phyloP scores from a whole-genome alignment of 2,113 vertebrate genomes.

The Amphiprion percula region DNA sequence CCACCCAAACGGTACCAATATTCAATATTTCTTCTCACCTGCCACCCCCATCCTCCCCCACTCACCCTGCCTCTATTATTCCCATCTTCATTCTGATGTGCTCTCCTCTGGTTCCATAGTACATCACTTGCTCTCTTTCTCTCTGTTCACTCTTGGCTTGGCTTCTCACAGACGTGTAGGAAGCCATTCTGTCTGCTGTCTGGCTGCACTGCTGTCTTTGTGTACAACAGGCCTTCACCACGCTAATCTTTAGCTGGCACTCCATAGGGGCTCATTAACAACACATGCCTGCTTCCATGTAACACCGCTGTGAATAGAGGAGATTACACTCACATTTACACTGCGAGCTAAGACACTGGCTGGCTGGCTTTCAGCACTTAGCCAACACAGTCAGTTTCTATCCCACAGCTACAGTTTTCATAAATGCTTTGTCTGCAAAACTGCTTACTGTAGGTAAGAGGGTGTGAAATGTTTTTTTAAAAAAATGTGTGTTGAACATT shows the following conservation, averaged over 20 bases:
- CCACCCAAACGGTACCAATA: slow-evolving; percentile 44
- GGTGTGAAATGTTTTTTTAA: background rate
- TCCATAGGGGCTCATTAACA: slow-evolving; percentile 56
- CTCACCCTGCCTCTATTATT: slow-evolving; percentile 14
- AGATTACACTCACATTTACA: slow-evolving; percentile 72
- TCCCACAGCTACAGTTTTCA: slow-evolving; percentile 38
- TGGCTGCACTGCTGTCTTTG: slow-evolving; percentile 45
- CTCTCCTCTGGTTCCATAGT: slow-evolving; percentile 11
- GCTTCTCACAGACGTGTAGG: slow-evolving; percentile 15
- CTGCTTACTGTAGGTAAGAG: slow-evolving; percentile 32
- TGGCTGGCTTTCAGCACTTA: slow-evolving; percentile 38
- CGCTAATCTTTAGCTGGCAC: slow-evolving; percentile 67
- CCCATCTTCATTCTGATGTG: slow-evolving; percentile 3
- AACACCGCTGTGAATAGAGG: slow-evolving; percentile 49
- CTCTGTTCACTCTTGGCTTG: slow-evolving; percentile 23
- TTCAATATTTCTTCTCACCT: slow-evolving; percentile 29
- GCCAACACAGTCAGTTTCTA: slow-evolving; percentile 28
- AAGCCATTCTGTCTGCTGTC: slow-evolving; percentile 51
- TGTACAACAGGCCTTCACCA: slow-evolving; percentile 53
- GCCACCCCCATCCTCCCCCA: background rate
- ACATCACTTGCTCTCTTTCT: slow-evolving; percentile 6
- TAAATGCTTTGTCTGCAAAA: slow-evolving; percentile 29
- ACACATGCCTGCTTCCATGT: slow-evolving; percentile 56
- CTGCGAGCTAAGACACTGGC: slow-evolving; percentile 46
- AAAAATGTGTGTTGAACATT: slow-evolving; percentile 9